Evolutionary conservation across 37 sponge, comb jelly and placozoan genomes (phyloP).

Genomic region (Aplysina aerophoba): DNA sequence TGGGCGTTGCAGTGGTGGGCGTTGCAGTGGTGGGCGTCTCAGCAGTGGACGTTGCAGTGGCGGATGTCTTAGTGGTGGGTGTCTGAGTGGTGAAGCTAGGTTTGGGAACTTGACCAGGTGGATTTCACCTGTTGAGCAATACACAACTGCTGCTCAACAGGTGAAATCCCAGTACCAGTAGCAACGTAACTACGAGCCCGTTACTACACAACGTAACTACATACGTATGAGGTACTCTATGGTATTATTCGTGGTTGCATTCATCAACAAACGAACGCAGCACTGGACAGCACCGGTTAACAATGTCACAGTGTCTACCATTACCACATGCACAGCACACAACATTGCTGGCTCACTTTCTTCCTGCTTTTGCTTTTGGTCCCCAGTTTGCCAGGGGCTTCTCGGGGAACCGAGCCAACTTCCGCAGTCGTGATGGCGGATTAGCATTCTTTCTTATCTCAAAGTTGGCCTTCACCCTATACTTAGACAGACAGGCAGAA

Average conservation of each 20-base stretch:
- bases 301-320: not conserved
- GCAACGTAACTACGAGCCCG: no score
- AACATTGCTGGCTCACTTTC: conserved; percentile 51
- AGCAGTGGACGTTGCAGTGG: no score
- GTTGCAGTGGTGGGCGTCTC: no score
- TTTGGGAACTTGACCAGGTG: no score
- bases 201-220: no score
- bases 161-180: no score
- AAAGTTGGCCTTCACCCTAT: conserved; percentile 72
- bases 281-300: not conserved
- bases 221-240: not conserved
- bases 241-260: no score
- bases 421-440: conserved; percentile 73
- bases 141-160: no score
- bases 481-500: not conserved
- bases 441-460: conserved; percentile 76
- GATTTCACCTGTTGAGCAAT: no score
- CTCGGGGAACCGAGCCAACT: conserved; percentile 86
- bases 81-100: no score
- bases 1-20: no score
- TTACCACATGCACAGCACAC: not conserved
- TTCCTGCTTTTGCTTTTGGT: conserved; percentile 92
- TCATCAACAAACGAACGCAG: not conserved
- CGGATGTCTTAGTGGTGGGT: no score
- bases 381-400: conserved; percentile 99